These are phyloP conservation scores for Dreissena polymorpha DNA, from an alignment of 1,140 invertebrate species.

Conservation along the genomic window DNA sequence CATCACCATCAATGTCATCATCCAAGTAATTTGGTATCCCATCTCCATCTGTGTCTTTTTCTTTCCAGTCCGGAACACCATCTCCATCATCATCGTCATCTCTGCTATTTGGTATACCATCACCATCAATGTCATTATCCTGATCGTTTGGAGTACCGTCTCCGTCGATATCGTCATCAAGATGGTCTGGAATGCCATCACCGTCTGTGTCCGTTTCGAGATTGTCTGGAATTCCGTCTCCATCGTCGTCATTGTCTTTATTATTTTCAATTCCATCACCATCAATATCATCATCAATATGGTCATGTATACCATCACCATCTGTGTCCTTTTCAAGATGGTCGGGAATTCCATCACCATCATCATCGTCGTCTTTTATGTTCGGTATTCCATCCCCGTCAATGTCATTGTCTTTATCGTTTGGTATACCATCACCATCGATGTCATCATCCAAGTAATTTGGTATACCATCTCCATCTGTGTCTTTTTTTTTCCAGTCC, in stretches of 20 bases:
- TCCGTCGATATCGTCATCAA: conserved; percentile 61
- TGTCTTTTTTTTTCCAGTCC: conserved; percentile 61
- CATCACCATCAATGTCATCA: conserved; percentile 66
- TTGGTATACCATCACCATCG: conserved; percentile 72
- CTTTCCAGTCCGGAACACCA: conserved; percentile 67
- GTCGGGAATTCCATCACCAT: conserved; percentile 75
- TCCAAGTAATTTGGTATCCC: conserved; percentile 66
- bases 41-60: conserved; percentile 67
- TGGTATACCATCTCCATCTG: conserved; percentile 70
- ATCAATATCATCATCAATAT: conserved; percentile 70
- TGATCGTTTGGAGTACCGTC: conserved; percentile 68
- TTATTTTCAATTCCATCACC: conserved; percentile 74
- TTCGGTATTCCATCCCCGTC: conserved; percentile 74
- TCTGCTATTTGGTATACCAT: conserved; percentile 65
- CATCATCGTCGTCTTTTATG: conserved; percentile 69
- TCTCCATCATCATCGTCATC: conserved; percentile 68
- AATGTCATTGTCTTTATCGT: conserved; percentile 66
- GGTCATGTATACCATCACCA: conserved; percentile 70
- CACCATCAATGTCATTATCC: conserved; percentile 61
- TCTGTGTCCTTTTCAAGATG: conserved; percentile 66
- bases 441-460: conserved; percentile 66
- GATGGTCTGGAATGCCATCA: conserved; percentile 69
- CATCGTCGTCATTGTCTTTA: conserved; percentile 67
- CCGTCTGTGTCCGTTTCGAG: conserved; percentile 67
- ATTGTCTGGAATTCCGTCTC: conserved; percentile 74